Evolutionary conservation across 2,113 vertebrate species (phyloP).

Genomic region (Nycticryphes semicollaris): DNA sequence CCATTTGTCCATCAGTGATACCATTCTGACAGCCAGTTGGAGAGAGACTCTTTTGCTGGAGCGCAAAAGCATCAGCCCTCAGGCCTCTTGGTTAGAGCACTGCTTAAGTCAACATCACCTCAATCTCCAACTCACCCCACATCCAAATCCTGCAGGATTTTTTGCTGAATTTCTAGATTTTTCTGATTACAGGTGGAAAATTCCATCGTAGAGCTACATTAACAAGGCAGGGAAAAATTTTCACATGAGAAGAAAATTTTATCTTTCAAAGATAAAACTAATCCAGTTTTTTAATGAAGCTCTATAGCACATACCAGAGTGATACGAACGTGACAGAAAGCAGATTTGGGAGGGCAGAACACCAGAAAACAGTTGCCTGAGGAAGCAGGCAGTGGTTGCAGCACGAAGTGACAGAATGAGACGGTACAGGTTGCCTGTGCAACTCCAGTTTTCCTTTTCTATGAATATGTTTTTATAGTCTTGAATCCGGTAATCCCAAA

Average conservation of each 20-base stretch:
- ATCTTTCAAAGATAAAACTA: not conserved
- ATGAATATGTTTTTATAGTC: not conserved
- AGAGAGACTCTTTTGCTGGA: not conserved
- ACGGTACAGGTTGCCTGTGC: not conserved
- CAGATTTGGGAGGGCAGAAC: not conserved
- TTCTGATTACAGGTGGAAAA: not conserved
- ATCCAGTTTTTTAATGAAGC: not conserved
- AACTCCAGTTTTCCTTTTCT: not conserved
- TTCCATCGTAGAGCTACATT: not conserved
- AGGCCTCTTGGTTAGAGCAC: not conserved
- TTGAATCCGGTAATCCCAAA: not conserved
- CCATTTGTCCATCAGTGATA: not conserved
- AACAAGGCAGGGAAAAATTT: not conserved
- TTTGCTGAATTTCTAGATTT: not conserved
- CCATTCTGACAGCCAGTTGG: not conserved
- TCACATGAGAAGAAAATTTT: not conserved
- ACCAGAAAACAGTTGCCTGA: not conserved
- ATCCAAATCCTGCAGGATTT: not conserved
- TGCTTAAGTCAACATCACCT: not conserved
- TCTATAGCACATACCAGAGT: not conserved
- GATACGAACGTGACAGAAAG: not conserved
- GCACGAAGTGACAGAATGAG: not conserved
- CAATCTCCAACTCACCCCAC: not conserved
- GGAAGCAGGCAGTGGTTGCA: not conserved
- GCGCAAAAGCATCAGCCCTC: not conserved